Base-by-base conservation (phyloP, 2,888 invertebrate species). In the Caenorhabditis sp. region DNA sequence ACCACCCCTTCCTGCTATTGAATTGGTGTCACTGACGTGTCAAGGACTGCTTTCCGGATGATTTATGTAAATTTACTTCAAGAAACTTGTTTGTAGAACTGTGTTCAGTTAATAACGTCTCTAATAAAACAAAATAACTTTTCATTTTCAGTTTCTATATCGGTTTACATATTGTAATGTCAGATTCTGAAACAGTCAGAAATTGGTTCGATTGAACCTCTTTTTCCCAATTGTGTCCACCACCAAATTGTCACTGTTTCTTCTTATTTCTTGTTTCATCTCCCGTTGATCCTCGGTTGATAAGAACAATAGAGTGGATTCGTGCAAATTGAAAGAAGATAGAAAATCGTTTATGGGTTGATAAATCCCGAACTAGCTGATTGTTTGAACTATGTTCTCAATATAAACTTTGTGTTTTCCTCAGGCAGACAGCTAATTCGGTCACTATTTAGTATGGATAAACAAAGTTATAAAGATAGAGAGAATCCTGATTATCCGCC, bases 21-120 rank as follows among this genome's bases (percentile, higher is more conserved):
- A 71, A 61, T 17, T 59, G n/a, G 35, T 13, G 11, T 32, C 41
- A 2, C 13, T 45, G 4, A 41, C 50, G 26, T 70, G 68, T 17
- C 9, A 30, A 24, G 27, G 30, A 13, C 20, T 65, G 5, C 13
- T 53, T 17, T 35, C 8, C 9, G 26, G 43, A 43, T 45, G 20
- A 22, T 53, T 7, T n/a, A n/a, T n/a, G n/a, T n/a, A n/a, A n/a
- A n/a, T n/a, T n/a, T n/a, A n/a, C n/a, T n/a, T n/a, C n/a, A n/a
- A n/a, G n/a, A n/a, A n/a, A n/a, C n/a, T n/a, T 39, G n/a, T 39
- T 39, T 8, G 39, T 13, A 39, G 39, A 30, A 7, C 30, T 9
- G 30, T 30, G 9, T n/a, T n/a, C n/a, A n/a, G n/a, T n/a, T n/a
- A n/a, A n/a, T n/a, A n/a, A n/a, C n/a, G n/a, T n/a, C n/a, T n/a